A percentile compares a stretch with the other conserved stretches of the same genome.
Evolutionary conservation across 1,140 invertebrate species (phyloP).

Genomic region (Psix sp.): DNA sequence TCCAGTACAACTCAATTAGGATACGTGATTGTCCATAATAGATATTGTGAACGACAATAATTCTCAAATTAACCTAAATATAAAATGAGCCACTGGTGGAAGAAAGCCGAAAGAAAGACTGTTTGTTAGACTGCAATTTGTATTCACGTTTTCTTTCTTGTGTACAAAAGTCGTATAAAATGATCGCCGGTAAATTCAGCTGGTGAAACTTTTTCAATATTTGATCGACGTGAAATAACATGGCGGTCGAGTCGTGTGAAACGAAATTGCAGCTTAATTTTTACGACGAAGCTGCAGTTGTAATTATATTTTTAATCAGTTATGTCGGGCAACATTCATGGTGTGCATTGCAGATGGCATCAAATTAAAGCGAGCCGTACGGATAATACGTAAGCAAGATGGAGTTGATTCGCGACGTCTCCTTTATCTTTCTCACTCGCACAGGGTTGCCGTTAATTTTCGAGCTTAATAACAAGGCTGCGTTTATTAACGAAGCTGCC

Average conservation of each 20-base stretch:
- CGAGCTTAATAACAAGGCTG: slow-evolving; percentile 69
- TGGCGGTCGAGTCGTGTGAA: slow-evolving; percentile 11
- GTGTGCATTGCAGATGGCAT: slow-evolving; percentile 56
- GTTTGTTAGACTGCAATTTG: too few relatives aligned
- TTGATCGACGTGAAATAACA: slow-evolving; percentile 27
- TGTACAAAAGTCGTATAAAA: too few relatives aligned
- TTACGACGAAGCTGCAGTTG: slow-evolving; percentile 36
- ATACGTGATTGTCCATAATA: too few relatives aligned
- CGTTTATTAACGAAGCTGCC: slow-evolving; percentile 70
- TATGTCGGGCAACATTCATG: slow-evolving; percentile 43
- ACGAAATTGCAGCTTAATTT: slow-evolving; percentile 37
- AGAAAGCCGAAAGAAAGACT: too few relatives aligned
- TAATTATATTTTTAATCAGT: slow-evolving; percentile 61
- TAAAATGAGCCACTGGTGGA: too few relatives aligned
- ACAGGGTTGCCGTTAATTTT: slow-evolving; percentile 69
- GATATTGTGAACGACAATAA: too few relatives aligned
- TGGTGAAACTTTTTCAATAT: slow-evolving; percentile 45
- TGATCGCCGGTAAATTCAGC: too few relatives aligned
- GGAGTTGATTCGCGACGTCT: slow-evolving; percentile 64
- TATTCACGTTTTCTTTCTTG: too few relatives aligned
- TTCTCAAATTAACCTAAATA: too few relatives aligned
- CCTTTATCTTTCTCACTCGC: slow-evolving; percentile 51
- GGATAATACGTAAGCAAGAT: slow-evolving; percentile 61
- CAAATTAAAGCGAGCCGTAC: slow-evolving; percentile 54
- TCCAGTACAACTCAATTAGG: too few relatives aligned